Conservation (phyloP, 2,888 invertebrate genomes). For the Furcula furcula region DNA sequence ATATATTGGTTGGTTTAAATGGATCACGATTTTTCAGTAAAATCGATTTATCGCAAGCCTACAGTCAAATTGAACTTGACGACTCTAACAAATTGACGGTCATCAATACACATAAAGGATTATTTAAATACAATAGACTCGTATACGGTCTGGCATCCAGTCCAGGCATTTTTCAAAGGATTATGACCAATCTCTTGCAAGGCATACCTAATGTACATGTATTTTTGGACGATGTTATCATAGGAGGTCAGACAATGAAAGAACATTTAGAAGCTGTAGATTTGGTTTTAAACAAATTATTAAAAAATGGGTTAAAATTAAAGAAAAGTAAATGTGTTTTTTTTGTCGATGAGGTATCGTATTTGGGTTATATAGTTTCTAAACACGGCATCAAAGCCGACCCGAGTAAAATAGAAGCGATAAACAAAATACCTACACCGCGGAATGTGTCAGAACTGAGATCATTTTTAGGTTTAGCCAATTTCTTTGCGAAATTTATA, state of each 20-base stretch:
- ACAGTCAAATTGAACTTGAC: no score
- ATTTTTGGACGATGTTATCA: constrained; percentile 6
- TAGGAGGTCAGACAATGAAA: neutral
- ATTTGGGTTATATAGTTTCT: constrained; percentile 2
- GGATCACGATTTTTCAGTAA: neutral
- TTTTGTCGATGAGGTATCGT: neutral
- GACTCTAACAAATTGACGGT: constrained; percentile 3
- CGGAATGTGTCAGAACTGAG: constrained; percentile 10
- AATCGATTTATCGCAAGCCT: no score
- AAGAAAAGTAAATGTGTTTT: constrained; percentile 4
- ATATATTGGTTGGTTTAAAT: neutral
- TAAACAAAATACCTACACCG: constrained; percentile 9
- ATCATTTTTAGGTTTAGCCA: constrained; percentile 15
- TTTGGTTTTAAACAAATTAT: constrained; percentile 3
- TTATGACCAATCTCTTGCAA: neutral
- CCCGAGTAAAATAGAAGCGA: no score
- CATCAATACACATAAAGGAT: constrained; percentile 2
- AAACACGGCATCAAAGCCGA: constrained; percentile 5
- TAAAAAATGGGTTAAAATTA: no score
- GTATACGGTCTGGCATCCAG: neutral
- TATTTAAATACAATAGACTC: neutral
- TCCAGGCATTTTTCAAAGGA: neutral
- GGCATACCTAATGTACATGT: constrained; percentile 3
- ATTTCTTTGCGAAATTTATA: constrained; percentile 18
- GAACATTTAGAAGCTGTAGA: no score